Evolutionary conservation across 2,797 vertebrate species (phyloP).

Genomic region (Pampus argenteus): DNA sequence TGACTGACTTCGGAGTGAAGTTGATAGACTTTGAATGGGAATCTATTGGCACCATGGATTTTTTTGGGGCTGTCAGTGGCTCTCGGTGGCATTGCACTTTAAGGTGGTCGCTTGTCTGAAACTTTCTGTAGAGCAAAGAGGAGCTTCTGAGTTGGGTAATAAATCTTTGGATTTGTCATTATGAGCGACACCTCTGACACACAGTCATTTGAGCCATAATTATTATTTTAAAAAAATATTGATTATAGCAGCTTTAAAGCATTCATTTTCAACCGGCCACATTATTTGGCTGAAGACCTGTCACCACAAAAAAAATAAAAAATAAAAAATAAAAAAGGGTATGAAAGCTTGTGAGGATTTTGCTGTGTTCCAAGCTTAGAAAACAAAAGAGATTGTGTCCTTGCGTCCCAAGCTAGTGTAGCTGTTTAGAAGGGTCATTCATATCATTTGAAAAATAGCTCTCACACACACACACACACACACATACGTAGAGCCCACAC

Average conservation of each 20-base stretch:
- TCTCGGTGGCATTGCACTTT: too few relatives aligned
- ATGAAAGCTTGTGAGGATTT: neutral
- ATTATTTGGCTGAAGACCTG: neutral
- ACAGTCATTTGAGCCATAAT: neutral
- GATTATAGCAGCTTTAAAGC: neutral
- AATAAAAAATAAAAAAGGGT: neutral
- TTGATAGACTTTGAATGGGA: too few relatives aligned
- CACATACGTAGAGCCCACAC: slow-evolving; percentile 21
- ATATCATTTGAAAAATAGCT: slow-evolving; percentile 81
- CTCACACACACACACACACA: slow-evolving; percentile 8
- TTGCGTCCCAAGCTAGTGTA: slow-evolving; percentile 45
- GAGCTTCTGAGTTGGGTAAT: neutral
- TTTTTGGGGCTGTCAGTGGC: too few relatives aligned
- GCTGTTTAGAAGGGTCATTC: slow-evolving; percentile 80
- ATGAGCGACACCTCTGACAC: neutral
- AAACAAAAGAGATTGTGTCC: slow-evolving; percentile 33
- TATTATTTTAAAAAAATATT: neutral
- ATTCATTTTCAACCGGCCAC: neutral
- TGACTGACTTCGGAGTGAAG: too few relatives aligned
- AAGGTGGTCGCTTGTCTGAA: neutral
- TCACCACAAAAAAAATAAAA: too few relatives aligned
- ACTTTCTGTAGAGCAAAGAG: neutral
- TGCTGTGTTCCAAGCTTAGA: neutral
- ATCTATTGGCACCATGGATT: too few relatives aligned
- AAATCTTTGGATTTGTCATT: neutral